Evolutionary conservation across 23 tunicate genomes (phyloP).

Genomic region (Phallusia fumigata): DNA sequence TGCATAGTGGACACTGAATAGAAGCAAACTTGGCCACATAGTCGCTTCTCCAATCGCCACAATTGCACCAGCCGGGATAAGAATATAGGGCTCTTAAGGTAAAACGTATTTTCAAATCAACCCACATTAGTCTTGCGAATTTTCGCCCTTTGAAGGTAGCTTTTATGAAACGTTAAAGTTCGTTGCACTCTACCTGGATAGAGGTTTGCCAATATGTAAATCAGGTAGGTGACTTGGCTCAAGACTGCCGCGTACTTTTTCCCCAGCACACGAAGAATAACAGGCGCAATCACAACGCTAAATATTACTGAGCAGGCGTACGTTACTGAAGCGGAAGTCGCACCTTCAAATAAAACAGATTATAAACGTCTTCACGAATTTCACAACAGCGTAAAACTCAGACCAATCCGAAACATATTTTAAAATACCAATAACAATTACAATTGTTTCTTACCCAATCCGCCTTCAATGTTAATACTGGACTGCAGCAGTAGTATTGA

Average conservation of each 20-base stretch:
- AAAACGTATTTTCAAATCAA: too few species aligned
- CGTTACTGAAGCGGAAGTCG: conserved; percentile 30
- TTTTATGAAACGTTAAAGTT: too few species aligned
- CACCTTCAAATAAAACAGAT: not conserved
- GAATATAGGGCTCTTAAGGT: too few species aligned
- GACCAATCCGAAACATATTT: too few species aligned
- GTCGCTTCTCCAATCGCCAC: too few species aligned
- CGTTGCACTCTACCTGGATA: conserved; percentile 26
- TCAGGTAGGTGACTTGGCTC: conserved; percentile 23
- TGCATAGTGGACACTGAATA: too few species aligned
- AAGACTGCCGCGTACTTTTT: conserved; percentile 8
- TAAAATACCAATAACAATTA: too few species aligned
- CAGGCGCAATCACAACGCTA: conserved; percentile 21
- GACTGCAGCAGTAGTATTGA: conserved; percentile 11
- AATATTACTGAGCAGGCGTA: conserved; percentile 30
- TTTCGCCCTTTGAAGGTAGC: too few species aligned
- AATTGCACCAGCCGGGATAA: too few species aligned
- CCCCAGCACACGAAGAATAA: conserved; percentile 20
- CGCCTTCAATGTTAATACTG: conserved; percentile 41
- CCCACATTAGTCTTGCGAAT: too few species aligned
- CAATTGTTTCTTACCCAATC: conserved; percentile 22
- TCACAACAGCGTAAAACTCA: too few species aligned
- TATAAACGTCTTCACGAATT: not conserved
- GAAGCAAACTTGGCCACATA: too few species aligned
- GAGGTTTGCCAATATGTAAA: conserved; percentile 27